Evolutionary conservation across 2,797 vertebrate species (phyloP), one percentile per base, ranked within the genome.

Genomic region (Pampus argenteus): DNA sequence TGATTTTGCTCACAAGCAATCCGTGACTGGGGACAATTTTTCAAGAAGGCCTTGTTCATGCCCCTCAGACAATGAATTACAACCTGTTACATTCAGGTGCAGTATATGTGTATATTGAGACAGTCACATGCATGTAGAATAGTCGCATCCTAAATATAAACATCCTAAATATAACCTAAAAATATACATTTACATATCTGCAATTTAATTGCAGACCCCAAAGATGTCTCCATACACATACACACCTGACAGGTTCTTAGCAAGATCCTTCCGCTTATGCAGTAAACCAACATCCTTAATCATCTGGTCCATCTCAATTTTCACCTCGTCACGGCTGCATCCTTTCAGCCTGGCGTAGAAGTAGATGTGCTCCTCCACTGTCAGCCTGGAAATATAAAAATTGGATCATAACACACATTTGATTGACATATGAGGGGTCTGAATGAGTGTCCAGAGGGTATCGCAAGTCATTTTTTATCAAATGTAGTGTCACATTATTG

Each of bases 321-420:
- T 92, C 83, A 98, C 96, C 7, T 97, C 93, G 10, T 94, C 92
- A 47, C 92, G 87, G 0, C 95, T 93, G 38, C 91, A 85, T 20
- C 98, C 98, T 83, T 99, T 99, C 48, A 99, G 93, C 25, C 97
- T 89, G 42, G 95, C 96, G 0, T 99, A 99, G 91, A 99, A 99
- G 94, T 97, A 99, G 86, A 99, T 97, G 86, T 99, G 98, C 54
- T 99, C 98, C 78, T 99, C 98, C 2, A 99, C 97, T 2, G 98
- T 99, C 79, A 99, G 89, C 80, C 98, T 99, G 85, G n/a, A 13
- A 50, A 74, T 36, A 45, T 22, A 57, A 52, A 52, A 63, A 68
- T 45, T 11, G 75, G 17, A 58, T 25, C 8, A 26, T 4, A 36
- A 45, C 0, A 5, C 0, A 8, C 13, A n/a, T 61, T 29, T 83